phyloP scores from a whole-genome alignment of 2,797 vertebrate species.

The Sebastes vulpes region DNA sequence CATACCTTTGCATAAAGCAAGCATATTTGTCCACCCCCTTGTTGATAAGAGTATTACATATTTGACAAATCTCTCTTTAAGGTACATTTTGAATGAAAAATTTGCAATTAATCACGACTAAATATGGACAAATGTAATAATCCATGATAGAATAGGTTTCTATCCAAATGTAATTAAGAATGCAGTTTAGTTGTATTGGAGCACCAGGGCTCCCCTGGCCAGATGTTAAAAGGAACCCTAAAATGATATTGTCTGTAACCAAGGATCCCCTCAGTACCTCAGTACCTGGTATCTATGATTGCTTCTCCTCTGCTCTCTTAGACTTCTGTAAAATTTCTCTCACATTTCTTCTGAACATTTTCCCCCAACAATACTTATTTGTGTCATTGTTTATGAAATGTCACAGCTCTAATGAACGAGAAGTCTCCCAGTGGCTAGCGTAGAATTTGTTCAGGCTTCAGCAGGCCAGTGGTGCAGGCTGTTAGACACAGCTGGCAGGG shows the following conservation, averaged over 20 bases:
- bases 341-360: neutral
- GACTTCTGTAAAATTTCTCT: neutral
- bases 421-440: slow-evolving; percentile 31
- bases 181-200: too few relatives aligned
- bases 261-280: neutral
- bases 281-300: neutral
- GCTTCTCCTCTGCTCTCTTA: neutral
- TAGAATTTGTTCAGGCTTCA: slow-evolving; percentile 56
- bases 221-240: neutral
- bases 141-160: too few relatives aligned
- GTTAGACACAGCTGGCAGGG: slow-evolving; percentile 68
- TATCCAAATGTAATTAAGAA: too few relatives aligned
- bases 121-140: too few relatives aligned
- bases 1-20: too few relatives aligned
- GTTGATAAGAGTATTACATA: too few relatives aligned
- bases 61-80: too few relatives aligned
- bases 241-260: neutral
- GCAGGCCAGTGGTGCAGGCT: slow-evolving; percentile 35
- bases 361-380: neutral
- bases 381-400: slow-evolving; percentile 28
- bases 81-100: too few relatives aligned
- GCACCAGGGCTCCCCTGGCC: fast-evolving
- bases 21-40: too few relatives aligned
- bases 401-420: slow-evolving; percentile 27
- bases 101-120: too few relatives aligned